Percentiles rank a stretch among this genome's conserved stretches.
Conservation (phyloP, 1,140 invertebrate genomes). For the Penaeus japonicus region DNA sequence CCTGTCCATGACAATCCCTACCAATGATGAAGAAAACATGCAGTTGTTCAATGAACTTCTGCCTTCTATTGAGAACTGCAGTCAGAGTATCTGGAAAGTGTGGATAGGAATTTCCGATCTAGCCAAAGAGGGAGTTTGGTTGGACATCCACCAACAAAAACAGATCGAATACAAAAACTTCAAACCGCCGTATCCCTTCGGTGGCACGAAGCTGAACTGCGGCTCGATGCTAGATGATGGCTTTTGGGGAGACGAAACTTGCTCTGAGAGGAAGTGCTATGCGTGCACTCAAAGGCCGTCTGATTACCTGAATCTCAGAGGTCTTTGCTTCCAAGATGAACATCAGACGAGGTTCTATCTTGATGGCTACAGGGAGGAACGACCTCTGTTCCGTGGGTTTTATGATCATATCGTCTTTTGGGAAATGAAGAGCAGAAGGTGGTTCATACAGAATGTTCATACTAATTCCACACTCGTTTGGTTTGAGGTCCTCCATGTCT, state of each 20-base stretch:
- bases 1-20: no score
- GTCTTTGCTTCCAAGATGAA: constrained; percentile 19
- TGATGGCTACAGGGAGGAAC: no score
- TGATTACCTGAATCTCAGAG: constrained; percentile 9
- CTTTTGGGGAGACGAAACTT: background rate
- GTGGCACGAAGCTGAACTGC: constrained; percentile 2
- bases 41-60: background rate
- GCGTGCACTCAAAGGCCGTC: background rate
- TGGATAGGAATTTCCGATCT: constrained; percentile 27
- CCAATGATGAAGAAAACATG: background rate
- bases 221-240: background rate
- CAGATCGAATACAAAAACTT: background rate
- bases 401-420: no score
- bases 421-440: no score
- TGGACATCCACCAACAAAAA: background rate
- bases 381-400: no score
- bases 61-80: background rate
- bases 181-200: background rate
- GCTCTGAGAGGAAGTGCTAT: background rate
- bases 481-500: no score
- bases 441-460: no score
- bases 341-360: background rate
- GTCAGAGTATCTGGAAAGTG: background rate
- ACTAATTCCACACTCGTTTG: no score
- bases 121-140: constrained; percentile 16